Base-by-base conservation (phyloP, 2,888 invertebrate genomes). In the Cacoxenus indagator region DNA sequence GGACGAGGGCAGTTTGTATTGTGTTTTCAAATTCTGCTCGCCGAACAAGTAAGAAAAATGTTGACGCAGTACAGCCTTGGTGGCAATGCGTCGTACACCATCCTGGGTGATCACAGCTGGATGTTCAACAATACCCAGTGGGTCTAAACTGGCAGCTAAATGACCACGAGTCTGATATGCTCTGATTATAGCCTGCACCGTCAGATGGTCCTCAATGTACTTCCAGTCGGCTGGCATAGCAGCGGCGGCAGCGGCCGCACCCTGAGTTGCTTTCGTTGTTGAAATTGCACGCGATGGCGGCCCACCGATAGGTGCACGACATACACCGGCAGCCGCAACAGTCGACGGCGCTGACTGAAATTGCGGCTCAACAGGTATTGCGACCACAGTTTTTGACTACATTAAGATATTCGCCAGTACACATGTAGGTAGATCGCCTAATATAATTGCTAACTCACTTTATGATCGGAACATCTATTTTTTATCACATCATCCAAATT, bases 111-210 rank as follows among this genome's bases (percentile, higher is more conserved):
- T 51, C 1, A 76, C 74, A 3, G 67, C 69, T 6, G 77, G 78
- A 26, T 62, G 61, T 19, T 77, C 76, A 22, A 87, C 84, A 71
- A 96, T 91, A 59, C 91, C 91, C 70, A 96, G 88, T 0, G 96
- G 96, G 86, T 96, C 96, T 45, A 93, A 89, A 78, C 93, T 92
- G 14, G 95, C 94, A 67, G 93, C 90, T 73, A 94, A 90, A 85
- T 95, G 96, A 8, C 95, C 95, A 8, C 81, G 82, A 9, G 67
- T 51, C 95, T 99, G 99, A 87, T 98, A 99, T 82, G 97, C 97
- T 85, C 99, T 91, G 86, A 99, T 98, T 88, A 99, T 96, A 68
- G 97, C 96, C 88, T 98, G 98, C 8, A 99, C 97, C 48, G 97
- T 96, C 70, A 98, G 90, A 90, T 99, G 98, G 88, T 99, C 98